Evolutionary conservation across 2,888 invertebrate species (phyloP), one percentile per base, ranked within the genome.

Genomic region (Drosophila cognata): DNA sequence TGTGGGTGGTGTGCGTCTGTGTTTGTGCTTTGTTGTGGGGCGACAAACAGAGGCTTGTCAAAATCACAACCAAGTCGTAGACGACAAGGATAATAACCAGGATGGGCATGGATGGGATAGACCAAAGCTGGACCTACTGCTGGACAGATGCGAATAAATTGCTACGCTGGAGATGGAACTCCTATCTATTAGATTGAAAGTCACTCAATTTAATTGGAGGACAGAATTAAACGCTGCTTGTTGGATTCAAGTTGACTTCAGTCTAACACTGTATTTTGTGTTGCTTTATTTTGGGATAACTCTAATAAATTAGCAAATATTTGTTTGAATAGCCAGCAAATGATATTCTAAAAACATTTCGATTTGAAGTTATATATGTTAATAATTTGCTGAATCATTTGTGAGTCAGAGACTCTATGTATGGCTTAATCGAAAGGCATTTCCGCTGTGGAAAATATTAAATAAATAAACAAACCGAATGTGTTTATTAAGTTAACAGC

Each of bases 401-500:
- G 48, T 86, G 87, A 84, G 46, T 87, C 87, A 87, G 36, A 53
- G 18, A 3, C n/a, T 25, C 4, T 8, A 48, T 60, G 55, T 70
- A 73, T 55, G 60, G 31, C 29, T 66, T 59, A 10, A 41, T 67
- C 7, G 4, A 25, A 41, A 58, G 86, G 81, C 50, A 88, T 89
- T 86, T 89, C 88, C 89, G 78, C 41, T 72, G 63, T 25, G 16
- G 21, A 52, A 63, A 68, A 74, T 69, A 77, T 79, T 53, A 78
- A 88, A 86, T 85, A 84, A 79, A 83, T 82, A 75, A 84, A 77
- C 58, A 62, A 84, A 52, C 62, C 57, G 62, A 84, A 84, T 84
- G 88, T 88, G 88, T 82, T 84, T 85, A 88, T 89, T 89, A 89
- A 89, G 85, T 89, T 85, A 89, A 77, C 87, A 84, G 46, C 75